Conservation (phyloP, 2,113 vertebrate species). For the Bathybates hornii region DNA sequence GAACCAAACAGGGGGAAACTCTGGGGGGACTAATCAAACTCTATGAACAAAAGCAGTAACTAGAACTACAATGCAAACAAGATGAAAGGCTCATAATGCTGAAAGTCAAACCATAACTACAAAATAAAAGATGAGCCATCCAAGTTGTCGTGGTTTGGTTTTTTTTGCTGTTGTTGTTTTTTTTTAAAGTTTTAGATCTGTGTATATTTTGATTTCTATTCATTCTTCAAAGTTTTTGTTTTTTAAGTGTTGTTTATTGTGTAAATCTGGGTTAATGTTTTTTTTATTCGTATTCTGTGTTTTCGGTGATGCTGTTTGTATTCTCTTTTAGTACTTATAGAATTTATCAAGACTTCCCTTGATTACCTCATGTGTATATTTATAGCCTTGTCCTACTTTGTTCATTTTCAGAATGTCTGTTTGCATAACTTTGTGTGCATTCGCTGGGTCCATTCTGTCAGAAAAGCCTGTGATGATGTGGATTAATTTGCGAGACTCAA, state of each 20-base stretch:
- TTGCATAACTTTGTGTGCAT: not conserved
- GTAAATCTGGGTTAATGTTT: not conserved
- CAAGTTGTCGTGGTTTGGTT: rapidly evolving
- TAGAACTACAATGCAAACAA: not conserved
- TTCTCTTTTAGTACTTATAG: not conserved
- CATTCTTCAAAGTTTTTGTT: not conserved
- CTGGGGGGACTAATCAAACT: not conserved
- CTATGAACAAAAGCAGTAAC: not conserved
- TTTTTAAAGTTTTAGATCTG: not conserved
- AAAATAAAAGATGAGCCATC: not conserved
- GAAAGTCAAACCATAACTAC: not conserved
- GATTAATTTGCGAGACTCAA: not conserved
- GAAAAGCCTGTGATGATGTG: not conserved
- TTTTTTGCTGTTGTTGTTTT: rapidly evolving
- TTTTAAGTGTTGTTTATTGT: not conserved
- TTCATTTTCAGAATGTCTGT: not conserved
- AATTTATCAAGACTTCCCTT: not conserved
- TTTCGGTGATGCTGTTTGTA: not conserved
- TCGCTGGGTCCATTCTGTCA: not conserved
- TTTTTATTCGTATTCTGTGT: not conserved
- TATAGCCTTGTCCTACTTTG: not conserved
- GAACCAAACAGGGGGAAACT: not conserved
- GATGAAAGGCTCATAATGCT: not conserved
- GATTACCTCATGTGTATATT: not conserved
- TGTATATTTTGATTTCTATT: not conserved